Base-by-base conservation (phyloP, 2,797 vertebrate genomes). In the Artibeus lituratus region DNA sequence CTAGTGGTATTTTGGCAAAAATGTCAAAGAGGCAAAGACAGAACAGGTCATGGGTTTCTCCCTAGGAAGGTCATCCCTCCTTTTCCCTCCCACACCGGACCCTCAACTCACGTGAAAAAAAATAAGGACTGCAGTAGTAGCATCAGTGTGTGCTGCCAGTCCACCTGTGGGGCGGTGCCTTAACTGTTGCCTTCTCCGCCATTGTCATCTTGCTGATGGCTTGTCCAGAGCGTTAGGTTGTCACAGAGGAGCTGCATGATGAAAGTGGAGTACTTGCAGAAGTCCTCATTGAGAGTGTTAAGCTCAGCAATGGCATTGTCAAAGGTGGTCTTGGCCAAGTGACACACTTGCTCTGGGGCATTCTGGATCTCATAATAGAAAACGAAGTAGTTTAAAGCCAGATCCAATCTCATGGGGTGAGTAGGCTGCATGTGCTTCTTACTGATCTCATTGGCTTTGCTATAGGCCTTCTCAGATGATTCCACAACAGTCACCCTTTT, bases 331-430 rank as follows among this genome's bases (percentile, higher is more conserved):
- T 99, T 99, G 99, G 99, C 99, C 99, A 99, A 99, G 98, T 99
- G 99, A 98, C 99, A 99, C 9, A 99, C 99, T 98, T 99, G 99
- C 98, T 99, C 99, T 0, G 99, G 99, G 11, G 99, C 99, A 11
- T 99, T 99, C 99, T 99, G 99, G 99, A 99, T 99, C 99, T 99
- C 99, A 1, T 99, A 99, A 99, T 99, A 99, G 99, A 99, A 99
- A 98, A 99, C 99, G 0, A 99, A 99, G 99, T 99, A 99, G 99
- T 99, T 99, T 97, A 99, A 99, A 1, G 99, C 99, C 98, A 99
- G 98, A 87, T 99, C 99, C 47, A 99, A 98, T 97, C 99, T 98
- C 96, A 99, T 99, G 98, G 99, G 99, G 94, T 99, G 99, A 94
- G 99, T 99, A 2, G 99, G 99, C 98, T 99, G 99, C 99, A 99